Percentiles rank a stretch among this genome's conserved stretches.
These are phyloP conservation scores for Drosophila ananassae DNA, from an alignment of 1,140 invertebrate genomes.

Conservation along the genomic window DNA sequence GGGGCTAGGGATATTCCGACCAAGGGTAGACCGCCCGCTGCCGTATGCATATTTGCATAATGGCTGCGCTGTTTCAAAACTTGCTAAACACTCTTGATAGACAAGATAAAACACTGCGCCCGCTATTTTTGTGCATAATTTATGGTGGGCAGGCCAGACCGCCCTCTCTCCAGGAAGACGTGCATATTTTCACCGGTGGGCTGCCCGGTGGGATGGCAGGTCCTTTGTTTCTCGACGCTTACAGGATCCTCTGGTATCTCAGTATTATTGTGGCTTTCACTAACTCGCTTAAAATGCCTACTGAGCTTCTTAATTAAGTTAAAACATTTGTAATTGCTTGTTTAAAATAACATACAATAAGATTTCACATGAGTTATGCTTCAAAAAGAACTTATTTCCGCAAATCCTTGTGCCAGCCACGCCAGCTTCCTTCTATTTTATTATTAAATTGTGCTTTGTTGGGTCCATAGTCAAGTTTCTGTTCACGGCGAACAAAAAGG, in stretches of 20 bases:
- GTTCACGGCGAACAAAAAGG: slow-evolving; percentile 9
- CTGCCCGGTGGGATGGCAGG: slow-evolving; percentile 11
- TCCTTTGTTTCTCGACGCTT: not conserved
- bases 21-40: slow-evolving; percentile 44
- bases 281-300: not conserved
- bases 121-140: slow-evolving; percentile 79
- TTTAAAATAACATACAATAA: not conserved
- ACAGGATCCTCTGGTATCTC: not conserved
- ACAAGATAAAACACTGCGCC: slow-evolving; percentile 80
- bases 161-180: slow-evolving; percentile 17
- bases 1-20: slow-evolving; percentile 3
- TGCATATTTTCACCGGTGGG: slow-evolving; percentile 38
- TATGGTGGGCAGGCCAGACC: slow-evolving; percentile 43
- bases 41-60: slow-evolving; percentile 80
- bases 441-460: slow-evolving; percentile 34
- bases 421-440: not conserved
- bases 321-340: not conserved
- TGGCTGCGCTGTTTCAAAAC: slow-evolving; percentile 79
- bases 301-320: not conserved
- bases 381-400: not conserved
- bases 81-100: slow-evolving; percentile 83
- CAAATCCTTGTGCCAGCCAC: not conserved
- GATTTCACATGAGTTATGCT: not conserved
- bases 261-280: too few relatives aligned
- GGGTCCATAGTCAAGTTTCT: slow-evolving; percentile 29